Conservation (phyloP, 1,140 invertebrate species). For the Orchestia grillus region DNA sequence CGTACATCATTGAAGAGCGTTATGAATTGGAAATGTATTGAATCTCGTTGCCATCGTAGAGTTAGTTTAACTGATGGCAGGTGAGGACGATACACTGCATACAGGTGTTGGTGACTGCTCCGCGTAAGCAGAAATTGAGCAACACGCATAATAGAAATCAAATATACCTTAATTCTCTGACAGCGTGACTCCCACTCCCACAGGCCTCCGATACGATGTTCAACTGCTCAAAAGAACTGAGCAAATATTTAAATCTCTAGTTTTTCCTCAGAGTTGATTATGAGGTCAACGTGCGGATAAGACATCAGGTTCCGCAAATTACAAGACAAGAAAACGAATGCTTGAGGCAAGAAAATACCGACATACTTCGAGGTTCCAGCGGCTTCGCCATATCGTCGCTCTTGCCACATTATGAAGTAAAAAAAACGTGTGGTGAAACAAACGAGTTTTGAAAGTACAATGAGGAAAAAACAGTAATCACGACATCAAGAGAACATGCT, state of each 20-base stretch:
- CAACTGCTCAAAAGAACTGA: not conserved
- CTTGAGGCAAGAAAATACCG: not conserved
- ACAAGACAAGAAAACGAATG: not conserved
- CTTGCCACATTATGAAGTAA: not conserved
- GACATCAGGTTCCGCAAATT: not conserved
- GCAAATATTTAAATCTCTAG: not conserved
- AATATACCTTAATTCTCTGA: not conserved
- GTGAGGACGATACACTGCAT: not conserved
- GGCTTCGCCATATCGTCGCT: not conserved
- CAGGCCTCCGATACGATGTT: not conserved
- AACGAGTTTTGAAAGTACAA: not conserved
- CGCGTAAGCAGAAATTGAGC: not conserved
- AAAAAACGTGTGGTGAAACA: not conserved
- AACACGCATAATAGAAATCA: not conserved
- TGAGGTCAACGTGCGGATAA: not conserved
- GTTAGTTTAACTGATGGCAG: not conserved
- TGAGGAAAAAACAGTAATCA: not conserved
- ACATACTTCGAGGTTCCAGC: not conserved
- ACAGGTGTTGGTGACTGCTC: not conserved
- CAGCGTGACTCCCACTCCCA: not conserved
- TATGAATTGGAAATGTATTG: not conserved
- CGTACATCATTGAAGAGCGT: not conserved
- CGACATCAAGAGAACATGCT: not conserved
- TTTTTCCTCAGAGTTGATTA: not conserved
- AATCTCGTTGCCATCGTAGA: not conserved